Base-by-base conservation (phyloP, 2,888 invertebrate species). In the Sarcophaga caerulescens region DNA sequence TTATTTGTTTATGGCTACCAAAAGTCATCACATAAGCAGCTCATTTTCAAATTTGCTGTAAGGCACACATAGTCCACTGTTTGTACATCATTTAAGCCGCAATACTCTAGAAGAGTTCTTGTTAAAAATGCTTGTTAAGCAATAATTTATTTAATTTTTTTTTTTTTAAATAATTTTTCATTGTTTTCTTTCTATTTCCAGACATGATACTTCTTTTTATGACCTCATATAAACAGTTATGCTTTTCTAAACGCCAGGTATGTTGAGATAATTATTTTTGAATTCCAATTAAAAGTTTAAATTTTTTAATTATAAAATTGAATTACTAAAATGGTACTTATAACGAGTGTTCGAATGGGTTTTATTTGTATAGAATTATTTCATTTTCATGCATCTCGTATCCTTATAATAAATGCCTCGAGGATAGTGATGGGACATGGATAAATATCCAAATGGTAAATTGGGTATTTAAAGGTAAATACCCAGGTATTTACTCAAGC, bases 191-290 rank as follows among this genome's bases (percentile, higher is more conserved):
- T 89, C 59, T 79, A 25, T 80, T 93, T 91, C 11, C 91, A 93
- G 93, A 93, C 91, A 93, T 93, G 93, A 91, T 93, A 90, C 90
- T 91, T 89, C 90, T 90, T 89, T 90, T 89, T 91, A 89, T 91
- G 90, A 90, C 88, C 57, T 86, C 70, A 90, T 89, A 90, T 90
- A 89, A 89, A 88, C 89, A 90, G 89, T 89, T 90, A 89, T 91
- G 91, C 91, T 93, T 90, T 91, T 90, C 90, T 91, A 91, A 93
- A 90, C 90, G 90, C 89, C 92, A 92, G 92, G 93, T 93, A 87
- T 87, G 89, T 60, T 52, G 4, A 17, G 17, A 52, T 52, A 35
- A 35, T 35, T 59, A 14, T 4, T 62, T 62, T 63, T 23, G 21
- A 45, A 63, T 3, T 66, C n/a, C 23, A 60, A 23, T 17, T 14